Conservation (phyloP, 2,113 vertebrate species). For the Ceratotherium simum region DNA sequence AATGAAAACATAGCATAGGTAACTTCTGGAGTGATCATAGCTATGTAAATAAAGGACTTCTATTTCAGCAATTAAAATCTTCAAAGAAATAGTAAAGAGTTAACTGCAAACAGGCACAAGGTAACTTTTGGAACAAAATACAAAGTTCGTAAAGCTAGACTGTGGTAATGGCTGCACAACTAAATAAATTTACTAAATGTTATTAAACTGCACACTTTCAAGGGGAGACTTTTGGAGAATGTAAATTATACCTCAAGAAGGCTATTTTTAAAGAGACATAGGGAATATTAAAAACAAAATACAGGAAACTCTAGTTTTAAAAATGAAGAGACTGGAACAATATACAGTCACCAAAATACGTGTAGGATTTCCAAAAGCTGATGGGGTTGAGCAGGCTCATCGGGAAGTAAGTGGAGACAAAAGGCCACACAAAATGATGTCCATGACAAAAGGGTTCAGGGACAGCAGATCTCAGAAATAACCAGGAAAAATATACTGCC, state of each 20-base stretch:
- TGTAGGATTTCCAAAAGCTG: background rate
- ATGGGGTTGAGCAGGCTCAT: background rate
- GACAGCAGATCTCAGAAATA: background rate
- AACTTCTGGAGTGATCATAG: background rate
- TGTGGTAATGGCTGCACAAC: background rate
- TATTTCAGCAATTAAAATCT: background rate
- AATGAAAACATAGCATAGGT: background rate
- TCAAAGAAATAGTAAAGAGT: background rate
- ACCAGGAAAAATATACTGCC: background rate
- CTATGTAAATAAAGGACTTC: background rate
- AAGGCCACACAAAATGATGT: background rate
- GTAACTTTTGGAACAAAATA: background rate
- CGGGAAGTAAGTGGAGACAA: background rate
- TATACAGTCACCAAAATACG: background rate
- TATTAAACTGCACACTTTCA: background rate
- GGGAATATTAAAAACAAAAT: conserved; percentile 41
- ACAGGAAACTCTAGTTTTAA: background rate
- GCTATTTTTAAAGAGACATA: background rate
- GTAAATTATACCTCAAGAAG: background rate
- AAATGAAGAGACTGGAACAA: background rate
- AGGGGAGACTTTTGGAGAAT: background rate
- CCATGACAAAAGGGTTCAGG: background rate
- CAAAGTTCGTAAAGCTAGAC: background rate
- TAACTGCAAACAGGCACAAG: background rate
- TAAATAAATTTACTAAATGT: background rate